Conservation (phyloP, 2,113 vertebrate species). For the Rhinoderma darwinii region DNA sequence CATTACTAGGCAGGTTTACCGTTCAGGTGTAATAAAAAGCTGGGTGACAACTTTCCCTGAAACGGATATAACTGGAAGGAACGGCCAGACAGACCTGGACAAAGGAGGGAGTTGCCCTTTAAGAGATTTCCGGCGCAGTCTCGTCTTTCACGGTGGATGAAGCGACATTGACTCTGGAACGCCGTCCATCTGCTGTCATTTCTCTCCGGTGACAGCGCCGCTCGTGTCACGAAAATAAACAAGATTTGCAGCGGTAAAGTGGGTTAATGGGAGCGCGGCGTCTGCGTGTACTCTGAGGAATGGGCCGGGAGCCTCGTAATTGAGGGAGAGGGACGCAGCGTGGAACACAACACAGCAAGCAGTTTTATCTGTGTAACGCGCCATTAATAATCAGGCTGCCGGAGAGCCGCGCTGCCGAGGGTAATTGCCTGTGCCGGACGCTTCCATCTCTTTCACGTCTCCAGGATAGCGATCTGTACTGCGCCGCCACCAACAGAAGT, state of each 20-base stretch:
- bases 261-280: not conserved
- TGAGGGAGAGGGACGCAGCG: slow-evolving; percentile 9
- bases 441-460: not conserved
- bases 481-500: not conserved
- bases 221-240: not conserved
- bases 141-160: not conserved
- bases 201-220: not conserved
- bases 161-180: too few relatives aligned
- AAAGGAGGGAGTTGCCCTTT: too few relatives aligned
- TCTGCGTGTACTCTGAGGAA: not conserved
- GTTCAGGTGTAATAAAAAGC: not conserved
- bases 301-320: slow-evolving; percentile 45
- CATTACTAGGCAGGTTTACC: too few relatives aligned
- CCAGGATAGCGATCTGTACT: not conserved
- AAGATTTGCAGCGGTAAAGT: not conserved
- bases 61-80: too few relatives aligned
- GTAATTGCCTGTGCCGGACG: slow-evolving; percentile 15
- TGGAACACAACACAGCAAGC: not conserved
- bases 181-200: not conserved
- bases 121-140: too few relatives aligned
- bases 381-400: slow-evolving; percentile 38
- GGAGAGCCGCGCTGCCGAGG: slow-evolving; percentile 2
- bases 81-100: too few relatives aligned
- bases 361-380: slow-evolving; percentile 18
- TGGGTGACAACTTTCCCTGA: not conserved